Base-by-base conservation (phyloP, 1,140 invertebrate species). In the Drosophila biarmipes region DNA sequence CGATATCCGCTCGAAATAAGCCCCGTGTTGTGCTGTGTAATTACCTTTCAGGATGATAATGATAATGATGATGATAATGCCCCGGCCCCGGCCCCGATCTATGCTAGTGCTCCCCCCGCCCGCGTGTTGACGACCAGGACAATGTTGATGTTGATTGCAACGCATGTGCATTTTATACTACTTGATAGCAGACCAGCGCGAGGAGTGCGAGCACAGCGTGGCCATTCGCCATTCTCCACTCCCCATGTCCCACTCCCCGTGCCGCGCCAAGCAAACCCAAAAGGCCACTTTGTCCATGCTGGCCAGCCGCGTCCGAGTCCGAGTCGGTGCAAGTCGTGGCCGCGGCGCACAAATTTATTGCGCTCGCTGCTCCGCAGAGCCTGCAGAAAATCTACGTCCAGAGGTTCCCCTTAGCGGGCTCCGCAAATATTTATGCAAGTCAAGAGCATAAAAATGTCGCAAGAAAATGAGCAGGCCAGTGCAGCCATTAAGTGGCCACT, bases 371-470 rank as follows among this genome's bases (percentile, higher is more conserved):
- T 10, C 21, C 12, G 42, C 15, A 45, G 40, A 46, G 49, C 29
- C 19, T 43, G 54, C 29, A 48, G 42, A 42, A 38, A 52, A 52
- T 15, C 40, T 15, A 38, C 56, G n/a, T 17, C 37, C 6, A n/a
- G 54, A 1, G 31, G 8, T 27, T 52, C n/a, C 52, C 19, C 24
- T 24, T 48, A 38, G 49, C 35, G 6, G 59, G n/a, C 68, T 72
- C 38, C 31, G 72, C 73, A 77, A 77, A 77, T 77, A 77, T 77
- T 77, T 76, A 77, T 77, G 73, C 73, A 73, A 73, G 69, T 27
- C 71, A 63, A 74, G 51, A 74, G 73, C 63, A 77, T 76, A 76
- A 77, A 76, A 76, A 77, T 76, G 73, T 76, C 63, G 51, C 62
- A 49, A 49, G 61, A 61, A 51, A 67, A 56, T 42, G 52, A 14